phyloP scores from a whole-genome alignment of 2,797 vertebrate species.

The Caiman crocodilus region DNA sequence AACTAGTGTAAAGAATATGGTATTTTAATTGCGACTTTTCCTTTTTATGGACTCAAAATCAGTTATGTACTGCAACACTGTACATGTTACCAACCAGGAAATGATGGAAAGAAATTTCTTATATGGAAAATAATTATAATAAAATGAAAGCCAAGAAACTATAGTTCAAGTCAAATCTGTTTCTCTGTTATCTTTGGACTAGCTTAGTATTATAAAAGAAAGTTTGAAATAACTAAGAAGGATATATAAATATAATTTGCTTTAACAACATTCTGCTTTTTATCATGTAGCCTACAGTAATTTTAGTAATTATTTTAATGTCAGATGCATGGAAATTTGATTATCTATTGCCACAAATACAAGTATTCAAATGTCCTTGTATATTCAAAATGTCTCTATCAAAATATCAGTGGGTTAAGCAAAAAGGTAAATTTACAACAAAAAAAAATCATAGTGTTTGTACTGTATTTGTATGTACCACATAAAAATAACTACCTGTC shows the following conservation, averaged over 20 bases:
- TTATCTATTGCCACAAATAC: conserved; percentile 28
- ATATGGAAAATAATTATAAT: neutral
- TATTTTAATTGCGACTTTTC: conserved; percentile 16
- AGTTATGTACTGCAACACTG: neutral
- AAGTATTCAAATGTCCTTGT: conserved; percentile 5
- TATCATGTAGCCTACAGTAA: conserved; percentile 34
- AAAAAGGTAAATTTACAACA: conserved; percentile 5
- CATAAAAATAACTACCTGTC: conserved; percentile 18
- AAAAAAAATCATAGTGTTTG: neutral
- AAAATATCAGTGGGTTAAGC: neutral
- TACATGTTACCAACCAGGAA: neutral
- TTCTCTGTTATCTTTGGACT: conserved; percentile 37
- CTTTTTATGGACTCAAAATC: conserved; percentile 13
- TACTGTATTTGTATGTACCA: neutral
- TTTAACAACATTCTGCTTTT: conserved; percentile 34
- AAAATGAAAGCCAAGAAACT: conserved; percentile 6
- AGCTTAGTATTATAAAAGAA: conserved; percentile 18
- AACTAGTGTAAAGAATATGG: conserved; percentile 24
- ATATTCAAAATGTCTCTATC: neutral
- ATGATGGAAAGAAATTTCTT: neutral
- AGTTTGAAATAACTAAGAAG: conserved; percentile 23
- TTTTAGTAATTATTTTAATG: conserved; percentile 18
- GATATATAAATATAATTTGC: conserved; percentile 37
- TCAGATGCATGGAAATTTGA: neutral
- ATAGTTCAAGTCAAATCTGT: conserved; percentile 32